These are phyloP conservation scores for Scartelaos histophorus DNA, from an alignment of 2,113 vertebrate species.

Conservation along the genomic window DNA sequence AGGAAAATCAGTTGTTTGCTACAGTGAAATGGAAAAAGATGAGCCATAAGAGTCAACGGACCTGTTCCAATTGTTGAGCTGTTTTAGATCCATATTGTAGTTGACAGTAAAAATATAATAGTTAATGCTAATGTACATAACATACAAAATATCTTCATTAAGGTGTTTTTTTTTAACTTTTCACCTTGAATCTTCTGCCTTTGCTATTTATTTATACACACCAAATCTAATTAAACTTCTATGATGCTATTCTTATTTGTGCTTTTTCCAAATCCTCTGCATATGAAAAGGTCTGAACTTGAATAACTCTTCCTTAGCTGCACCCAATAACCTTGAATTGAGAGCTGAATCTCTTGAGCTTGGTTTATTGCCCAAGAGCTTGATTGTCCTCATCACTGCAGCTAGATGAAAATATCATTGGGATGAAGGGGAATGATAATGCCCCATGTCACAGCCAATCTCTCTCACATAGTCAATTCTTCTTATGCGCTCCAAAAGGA, in stretches of 20 bases:
- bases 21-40: too few relatives aligned
- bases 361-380: constrained; percentile 1
- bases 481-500: not conserved
- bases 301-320: not conserved
- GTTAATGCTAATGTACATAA: too few relatives aligned
- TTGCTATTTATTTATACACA: not conserved
- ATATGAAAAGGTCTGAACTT: constrained; percentile 7
- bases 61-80: too few relatives aligned
- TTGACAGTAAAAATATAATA: too few relatives aligned
- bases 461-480: not conserved
- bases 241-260: not conserved
- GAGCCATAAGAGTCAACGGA: too few relatives aligned
- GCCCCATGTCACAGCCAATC: constrained; percentile 16
- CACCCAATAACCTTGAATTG: not conserved
- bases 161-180: not conserved
- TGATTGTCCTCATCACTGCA: constrained; percentile 15
- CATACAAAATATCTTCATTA: too few relatives aligned
- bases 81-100: too few relatives aligned
- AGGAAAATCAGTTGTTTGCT: too few relatives aligned
- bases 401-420: constrained; percentile 7
- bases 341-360: constrained; percentile 7
- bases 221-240: not conserved
- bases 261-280: not conserved
- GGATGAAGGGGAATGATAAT: constrained; percentile 16
- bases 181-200: not conserved